Evolutionary conservation across 2,888 invertebrate species (phyloP), one percentile per base, ranked within the genome.

Genomic region (Falcaria lacertinaria): DNA sequence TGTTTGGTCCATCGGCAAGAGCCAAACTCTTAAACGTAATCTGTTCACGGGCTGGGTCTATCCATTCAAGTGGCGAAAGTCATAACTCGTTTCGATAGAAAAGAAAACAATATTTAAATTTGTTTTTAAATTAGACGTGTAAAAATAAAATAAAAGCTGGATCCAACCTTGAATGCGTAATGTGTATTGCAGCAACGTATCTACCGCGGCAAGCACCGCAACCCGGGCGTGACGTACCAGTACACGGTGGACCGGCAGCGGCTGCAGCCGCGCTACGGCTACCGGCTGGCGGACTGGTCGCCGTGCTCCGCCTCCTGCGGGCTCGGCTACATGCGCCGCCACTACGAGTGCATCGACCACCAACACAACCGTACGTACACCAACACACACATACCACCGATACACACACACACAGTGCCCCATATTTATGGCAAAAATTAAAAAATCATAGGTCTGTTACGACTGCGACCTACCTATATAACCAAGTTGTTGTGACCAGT

Each of bases 231-330:
- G 28, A 91, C 91, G 58, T 96, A 95, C 84, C 95, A 96, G 75
- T 97, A 96, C 87, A 96, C 95, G 0, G 92, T 95, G 53, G 82
- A 87, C 68, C 71, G 74, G 38, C 69, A 90, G 81, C 84, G 81
- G 73, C 47, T 64, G 43, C 69, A 73, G 87, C 62, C 43, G 90
- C 93, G 65, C 52, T 94, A 93, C 81, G 81, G 89, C 39, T 97
- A 97, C 95, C 90, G 93, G 33, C 89, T 94, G 58, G 91, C 94
- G 28, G 94, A 95, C 52, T 97, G 97, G 96, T 93, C 94, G 1
- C 90, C 94, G 13, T 97, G 97, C 78, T 91, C 91, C 57, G 92
- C 91, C 14, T 91, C 93, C 5, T 97, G 97, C 80, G 97, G 96
- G 4, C 92, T 93, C 48, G 97, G 97, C 33, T 89, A 90, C 49